These are phyloP conservation scores for Synchiropus splendidus DNA, from an alignment of 2,113 vertebrate species.

Conservation along the genomic window DNA sequence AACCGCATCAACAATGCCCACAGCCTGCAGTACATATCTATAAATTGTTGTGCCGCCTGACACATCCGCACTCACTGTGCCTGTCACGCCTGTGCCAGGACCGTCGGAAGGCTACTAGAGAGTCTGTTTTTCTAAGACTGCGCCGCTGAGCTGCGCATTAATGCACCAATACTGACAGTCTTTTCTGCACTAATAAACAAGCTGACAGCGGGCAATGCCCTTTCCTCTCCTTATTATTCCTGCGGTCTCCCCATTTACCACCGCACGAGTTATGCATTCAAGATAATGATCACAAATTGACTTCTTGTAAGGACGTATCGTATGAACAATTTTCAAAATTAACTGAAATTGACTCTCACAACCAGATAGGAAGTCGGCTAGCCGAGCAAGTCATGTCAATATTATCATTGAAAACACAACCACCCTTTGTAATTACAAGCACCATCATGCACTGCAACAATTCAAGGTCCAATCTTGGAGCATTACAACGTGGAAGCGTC, in stretches of 20 bases:
- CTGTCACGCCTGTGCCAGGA: conserved; percentile 8
- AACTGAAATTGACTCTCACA: too few relatives aligned
- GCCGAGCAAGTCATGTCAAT: too few relatives aligned
- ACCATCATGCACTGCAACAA: too few relatives aligned
- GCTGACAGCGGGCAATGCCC: conserved; percentile 1
- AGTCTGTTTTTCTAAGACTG: conserved; percentile 14
- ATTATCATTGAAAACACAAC: too few relatives aligned
- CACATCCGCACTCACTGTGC: not conserved
- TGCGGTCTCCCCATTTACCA: not conserved
- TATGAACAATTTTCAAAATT: too few relatives aligned
- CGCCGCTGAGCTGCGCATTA: conserved; percentile 31
- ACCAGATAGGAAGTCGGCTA: too few relatives aligned
- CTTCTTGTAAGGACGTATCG: too few relatives aligned
- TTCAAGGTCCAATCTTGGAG: too few relatives aligned
- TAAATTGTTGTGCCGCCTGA: conserved; percentile 2
- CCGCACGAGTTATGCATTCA: too few relatives aligned
- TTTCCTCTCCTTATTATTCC: not conserved
- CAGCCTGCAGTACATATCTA: not conserved
- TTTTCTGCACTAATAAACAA: conserved; percentile 44
- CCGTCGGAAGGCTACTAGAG: not conserved
- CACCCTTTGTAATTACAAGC: too few relatives aligned
- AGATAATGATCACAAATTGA: too few relatives aligned
- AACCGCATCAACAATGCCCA: not conserved
- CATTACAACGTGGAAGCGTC: too few relatives aligned
- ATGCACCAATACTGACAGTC: conserved; percentile 24